phyloP scores from a whole-genome alignment of 2,888 invertebrate species.

The Drosophila barbarae region DNA sequence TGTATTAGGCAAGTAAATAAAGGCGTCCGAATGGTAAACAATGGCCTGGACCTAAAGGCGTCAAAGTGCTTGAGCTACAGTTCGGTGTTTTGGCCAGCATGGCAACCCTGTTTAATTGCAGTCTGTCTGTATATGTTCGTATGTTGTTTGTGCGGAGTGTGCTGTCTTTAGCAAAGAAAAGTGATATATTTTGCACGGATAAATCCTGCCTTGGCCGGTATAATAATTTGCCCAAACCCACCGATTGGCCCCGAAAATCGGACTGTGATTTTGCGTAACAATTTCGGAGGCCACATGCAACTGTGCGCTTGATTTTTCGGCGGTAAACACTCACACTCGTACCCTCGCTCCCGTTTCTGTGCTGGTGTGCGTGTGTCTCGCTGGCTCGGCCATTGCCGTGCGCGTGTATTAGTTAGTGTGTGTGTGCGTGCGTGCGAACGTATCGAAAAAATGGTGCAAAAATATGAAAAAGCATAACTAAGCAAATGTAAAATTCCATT shows the following conservation, averaged over 20 bases:
- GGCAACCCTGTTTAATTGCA: slow-evolving; percentile 74
- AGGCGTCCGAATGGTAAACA: too few relatives aligned
- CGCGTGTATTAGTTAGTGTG: slow-evolving; percentile 37
- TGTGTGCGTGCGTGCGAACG: slow-evolving; percentile 73
- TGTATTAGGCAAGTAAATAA: not conserved
- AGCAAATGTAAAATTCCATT: slow-evolving; percentile 56
- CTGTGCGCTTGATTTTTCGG: slow-evolving; percentile 75
- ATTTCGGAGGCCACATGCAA: slow-evolving; percentile 65
- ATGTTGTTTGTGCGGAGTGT: slow-evolving; percentile 74
- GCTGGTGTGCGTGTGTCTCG: slow-evolving; percentile 48
- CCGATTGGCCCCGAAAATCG: slow-evolving; percentile 4
- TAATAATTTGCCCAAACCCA: slow-evolving; percentile 21
- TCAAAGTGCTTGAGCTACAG: not conserved
- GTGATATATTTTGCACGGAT: slow-evolving; percentile 18
- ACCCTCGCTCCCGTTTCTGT: slow-evolving; percentile 56
- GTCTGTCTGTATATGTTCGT: slow-evolving; percentile 71
- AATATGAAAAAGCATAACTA: slow-evolving; percentile 72
- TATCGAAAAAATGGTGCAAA: slow-evolving; percentile 78
- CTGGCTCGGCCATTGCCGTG: slow-evolving; percentile 49
- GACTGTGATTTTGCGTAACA: slow-evolving; percentile 63
- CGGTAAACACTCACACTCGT: slow-evolving; percentile 75
- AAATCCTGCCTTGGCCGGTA: slow-evolving; percentile 10
- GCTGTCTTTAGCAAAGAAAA: slow-evolving; percentile 56
- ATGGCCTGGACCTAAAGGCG: not conserved
- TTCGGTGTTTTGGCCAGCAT: slow-evolving; percentile 33